Percentiles rank a stretch among this genome's conserved stretches.
Evolutionary conservation across 2,113 vertebrate genomes (phyloP).

Genomic region (Carassius auratus): DNA sequence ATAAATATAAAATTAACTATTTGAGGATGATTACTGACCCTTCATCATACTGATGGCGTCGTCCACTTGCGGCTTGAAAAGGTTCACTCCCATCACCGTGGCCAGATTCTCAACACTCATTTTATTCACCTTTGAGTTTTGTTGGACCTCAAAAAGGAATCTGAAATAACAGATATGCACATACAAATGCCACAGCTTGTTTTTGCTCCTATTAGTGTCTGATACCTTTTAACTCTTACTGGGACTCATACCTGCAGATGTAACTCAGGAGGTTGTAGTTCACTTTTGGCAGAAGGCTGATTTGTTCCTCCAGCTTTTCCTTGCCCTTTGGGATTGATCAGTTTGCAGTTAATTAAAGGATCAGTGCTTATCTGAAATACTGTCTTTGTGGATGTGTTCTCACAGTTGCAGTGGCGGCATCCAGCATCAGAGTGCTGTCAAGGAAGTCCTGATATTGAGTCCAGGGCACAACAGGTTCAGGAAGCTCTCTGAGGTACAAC

Average conservation of each 20-base stretch:
- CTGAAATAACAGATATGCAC: slow-evolving; percentile 67
- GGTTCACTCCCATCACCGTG: slow-evolving; percentile 95
- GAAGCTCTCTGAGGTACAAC: slow-evolving; percentile 93
- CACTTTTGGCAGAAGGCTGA: slow-evolving; percentile 82
- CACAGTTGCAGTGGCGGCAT: slow-evolving; percentile 76
- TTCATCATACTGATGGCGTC: slow-evolving; percentile 93
- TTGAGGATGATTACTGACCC: slow-evolving; percentile 72
- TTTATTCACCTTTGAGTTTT: slow-evolving; percentile 87
- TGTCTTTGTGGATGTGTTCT: background rate
- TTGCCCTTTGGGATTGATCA: slow-evolving; percentile 75
- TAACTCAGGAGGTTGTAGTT: slow-evolving; percentile 97
- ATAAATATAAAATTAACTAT: background rate
- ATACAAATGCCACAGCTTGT: background rate
- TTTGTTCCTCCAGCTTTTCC: slow-evolving; percentile 83
- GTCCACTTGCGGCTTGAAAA: slow-evolving; percentile 89
- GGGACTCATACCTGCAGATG: slow-evolving; percentile 83
- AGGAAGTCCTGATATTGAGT: slow-evolving; percentile 91
- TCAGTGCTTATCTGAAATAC: background rate
- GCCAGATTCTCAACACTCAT: slow-evolving; percentile 98
- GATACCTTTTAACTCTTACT: background rate
- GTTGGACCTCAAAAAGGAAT: slow-evolving; percentile 92
- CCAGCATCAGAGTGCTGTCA: slow-evolving; percentile 80
- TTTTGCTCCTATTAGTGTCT: background rate
- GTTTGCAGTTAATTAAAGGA: background rate
- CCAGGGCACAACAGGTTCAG: slow-evolving; percentile 92